Conservation (phyloP, 2,113 vertebrate genomes). For the Micronisus gabar region DNA sequence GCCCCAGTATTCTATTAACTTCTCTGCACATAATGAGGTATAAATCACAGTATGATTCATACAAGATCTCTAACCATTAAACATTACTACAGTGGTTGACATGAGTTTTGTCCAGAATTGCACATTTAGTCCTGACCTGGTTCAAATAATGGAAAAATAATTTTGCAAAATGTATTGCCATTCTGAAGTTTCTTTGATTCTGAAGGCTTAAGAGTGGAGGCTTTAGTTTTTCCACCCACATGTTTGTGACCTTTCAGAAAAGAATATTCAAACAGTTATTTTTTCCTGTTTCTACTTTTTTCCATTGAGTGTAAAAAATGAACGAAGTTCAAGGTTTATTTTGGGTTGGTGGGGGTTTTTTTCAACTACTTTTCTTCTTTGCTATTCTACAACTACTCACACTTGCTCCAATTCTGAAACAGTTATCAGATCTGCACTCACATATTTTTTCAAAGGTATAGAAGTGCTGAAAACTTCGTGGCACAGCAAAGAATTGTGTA, state of each 20-base stretch:
- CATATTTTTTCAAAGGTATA: not conserved
- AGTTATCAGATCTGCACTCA: not conserved
- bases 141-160: conserved; percentile 22
- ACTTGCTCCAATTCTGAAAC: not conserved
- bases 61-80: not conserved
- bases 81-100: not conserved
- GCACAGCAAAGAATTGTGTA: not conserved
- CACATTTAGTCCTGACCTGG: not conserved
- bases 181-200: not conserved
- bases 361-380: not conserved
- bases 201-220: not conserved
- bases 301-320: not conserved
- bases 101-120: not conserved
- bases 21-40: not conserved
- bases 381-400: not conserved
- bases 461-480: not conserved
- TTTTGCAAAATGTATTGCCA: not conserved
- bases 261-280: not conserved
- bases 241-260: conserved; percentile 35
- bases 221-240: not conserved
- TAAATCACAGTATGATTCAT: not conserved
- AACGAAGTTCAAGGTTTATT: not conserved
- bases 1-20: not conserved
- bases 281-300: conserved; percentile 20
- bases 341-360: not conserved